Conservation (phyloP, 92 coral and sea anemone genomes). For the Siderastrea siderea region DNA sequence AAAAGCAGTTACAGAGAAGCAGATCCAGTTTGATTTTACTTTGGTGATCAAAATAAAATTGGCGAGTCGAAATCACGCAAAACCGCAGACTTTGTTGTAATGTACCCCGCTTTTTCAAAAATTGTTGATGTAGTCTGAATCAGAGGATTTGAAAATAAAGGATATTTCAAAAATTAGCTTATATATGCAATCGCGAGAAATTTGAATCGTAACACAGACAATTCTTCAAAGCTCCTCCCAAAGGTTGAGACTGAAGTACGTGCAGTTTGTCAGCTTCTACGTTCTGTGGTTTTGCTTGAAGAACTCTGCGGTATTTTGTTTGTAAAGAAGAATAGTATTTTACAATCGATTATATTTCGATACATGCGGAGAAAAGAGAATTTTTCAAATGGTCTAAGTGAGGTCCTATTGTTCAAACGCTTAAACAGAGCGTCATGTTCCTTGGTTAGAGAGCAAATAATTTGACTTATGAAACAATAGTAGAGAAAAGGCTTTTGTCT, state of each 20-base stretch:
- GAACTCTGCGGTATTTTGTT: background rate
- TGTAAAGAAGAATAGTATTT: background rate
- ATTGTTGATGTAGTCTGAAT: background rate
- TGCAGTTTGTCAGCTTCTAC: background rate
- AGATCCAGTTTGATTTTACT: too few species aligned
- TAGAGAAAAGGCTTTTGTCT: constrained; percentile 2
- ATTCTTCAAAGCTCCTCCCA: background rate
- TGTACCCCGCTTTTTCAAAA: too few species aligned
- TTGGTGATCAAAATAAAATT: too few species aligned
- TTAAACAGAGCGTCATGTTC: background rate
- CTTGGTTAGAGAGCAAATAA: background rate
- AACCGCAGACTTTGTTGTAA: too few species aligned
- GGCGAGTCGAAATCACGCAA: too few species aligned
- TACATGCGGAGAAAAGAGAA: background rate
- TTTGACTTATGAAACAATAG: background rate
- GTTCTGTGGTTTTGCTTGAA: background rate
- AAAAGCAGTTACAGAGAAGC: too few species aligned
- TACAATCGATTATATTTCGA: background rate
- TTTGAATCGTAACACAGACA: constrained; percentile 1
- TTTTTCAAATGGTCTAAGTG: background rate
- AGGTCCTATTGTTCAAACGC: background rate
- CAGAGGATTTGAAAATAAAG: background rate
- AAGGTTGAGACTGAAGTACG: background rate
- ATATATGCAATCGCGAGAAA: background rate
- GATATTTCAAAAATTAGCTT: background rate